Evolutionary conservation across 2,888 invertebrate genomes (phyloP), one percentile per base, ranked within the genome.

Genomic region (Mesochorus sp.): DNA sequence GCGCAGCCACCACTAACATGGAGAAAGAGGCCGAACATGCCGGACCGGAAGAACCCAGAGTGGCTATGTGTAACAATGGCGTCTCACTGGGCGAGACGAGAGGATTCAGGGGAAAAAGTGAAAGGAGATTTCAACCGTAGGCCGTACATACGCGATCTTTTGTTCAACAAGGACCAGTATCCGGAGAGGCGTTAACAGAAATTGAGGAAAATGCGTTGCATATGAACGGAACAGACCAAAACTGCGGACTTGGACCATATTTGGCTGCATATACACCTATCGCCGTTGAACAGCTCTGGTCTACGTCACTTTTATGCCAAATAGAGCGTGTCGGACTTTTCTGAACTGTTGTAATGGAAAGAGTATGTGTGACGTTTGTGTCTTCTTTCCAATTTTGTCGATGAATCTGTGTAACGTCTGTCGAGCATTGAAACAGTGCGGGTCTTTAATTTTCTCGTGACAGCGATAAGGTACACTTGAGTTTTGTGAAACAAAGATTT

Each of bases 121-220:
- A 39, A 59, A 68, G 70, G 44, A 55, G 28, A 53, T 39, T 26
- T 64, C 2, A 51, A 70, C 49, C 57, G 14, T 55, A 3, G 61
- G 17, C 26, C 3, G 14, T 62, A 37, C 51, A 14, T 47, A 49
- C 47, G 34, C 34, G 39, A 42, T 49, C 47, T 62, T 77, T 80
- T 80, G 73, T 71, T 70, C 57, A 83, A 83, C 74, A 49, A 71
- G 66, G 64, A 83, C 79, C 71, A 78, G 82, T 83, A 84, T 84
- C 71, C 80, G 80, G 81, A 84, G 80, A 85, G 86, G 86, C 86
- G 87, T 86, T 86, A 83, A 86, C 85, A 80, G 76, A 68, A 79
- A 80, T 75, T 80, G 49, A 64, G 24, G 37, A 47, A 62, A 72
- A 75, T 72, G 75, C 64, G 80, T 73, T 77, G 39, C 64, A 74